A percentile compares a stretch with the other conserved stretches of the same genome.
Conservation (phyloP, 2,113 vertebrate genomes). For the Malaclemys terrapin region DNA sequence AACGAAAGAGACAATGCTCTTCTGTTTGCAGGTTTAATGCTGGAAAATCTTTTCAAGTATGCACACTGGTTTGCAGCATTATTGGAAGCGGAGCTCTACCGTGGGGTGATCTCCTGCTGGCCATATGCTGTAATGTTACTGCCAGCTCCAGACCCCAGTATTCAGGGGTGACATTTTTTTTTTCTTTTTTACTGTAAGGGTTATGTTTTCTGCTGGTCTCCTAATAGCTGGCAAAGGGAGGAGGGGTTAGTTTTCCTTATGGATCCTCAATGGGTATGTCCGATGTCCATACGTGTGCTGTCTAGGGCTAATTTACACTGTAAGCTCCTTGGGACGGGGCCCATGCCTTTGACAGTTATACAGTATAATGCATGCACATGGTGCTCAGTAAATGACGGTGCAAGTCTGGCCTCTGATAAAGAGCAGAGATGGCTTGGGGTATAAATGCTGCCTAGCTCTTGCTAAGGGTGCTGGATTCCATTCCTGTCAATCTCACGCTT, state of each 20-base stretch:
- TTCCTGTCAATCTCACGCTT: rapidly evolving
- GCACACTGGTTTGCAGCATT: background rate
- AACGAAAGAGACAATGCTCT: background rate
- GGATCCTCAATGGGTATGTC: rapidly evolving
- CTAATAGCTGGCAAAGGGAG: background rate
- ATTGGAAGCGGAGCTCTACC: background rate
- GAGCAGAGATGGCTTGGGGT: background rate
- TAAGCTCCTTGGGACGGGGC: rapidly evolving
- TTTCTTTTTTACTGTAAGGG: too few relatives aligned
- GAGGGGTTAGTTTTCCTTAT: background rate
- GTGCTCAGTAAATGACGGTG: background rate
- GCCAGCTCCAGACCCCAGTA: background rate
- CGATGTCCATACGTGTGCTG: rapidly evolving
- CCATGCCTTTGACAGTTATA: background rate
- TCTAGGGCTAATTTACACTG: rapidly evolving
- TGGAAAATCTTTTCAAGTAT: constrained; percentile 16
- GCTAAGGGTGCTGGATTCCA: background rate
- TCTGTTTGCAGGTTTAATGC: constrained; percentile 51
- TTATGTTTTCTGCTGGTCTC: background rate
- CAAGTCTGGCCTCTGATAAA: background rate
- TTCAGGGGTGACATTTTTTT: background rate
- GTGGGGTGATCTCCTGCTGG: background rate
- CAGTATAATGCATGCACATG: background rate
- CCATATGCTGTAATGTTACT: background rate
- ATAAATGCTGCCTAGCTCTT: background rate